Percentiles rank a stretch among this genome's conserved stretches.
Conservation (phyloP, 2,797 vertebrate genomes). For the Gadopsis bispinosus region DNA sequence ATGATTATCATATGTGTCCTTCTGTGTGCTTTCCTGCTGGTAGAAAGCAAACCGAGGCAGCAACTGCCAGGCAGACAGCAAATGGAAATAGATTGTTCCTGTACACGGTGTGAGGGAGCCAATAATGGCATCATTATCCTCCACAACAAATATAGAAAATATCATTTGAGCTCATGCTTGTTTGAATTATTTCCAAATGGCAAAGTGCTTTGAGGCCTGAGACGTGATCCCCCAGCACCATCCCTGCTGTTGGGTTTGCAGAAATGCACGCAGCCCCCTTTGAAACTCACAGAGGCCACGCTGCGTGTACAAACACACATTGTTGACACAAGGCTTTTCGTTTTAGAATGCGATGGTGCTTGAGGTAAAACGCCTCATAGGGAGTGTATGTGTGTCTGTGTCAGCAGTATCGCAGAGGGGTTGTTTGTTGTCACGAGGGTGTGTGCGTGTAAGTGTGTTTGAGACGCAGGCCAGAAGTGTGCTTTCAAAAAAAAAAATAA, state of each 20-base stretch:
- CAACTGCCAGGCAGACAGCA: slow-evolving; percentile 12
- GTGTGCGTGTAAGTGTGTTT: neutral
- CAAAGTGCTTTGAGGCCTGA: slow-evolving; percentile 59
- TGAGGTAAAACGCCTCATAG: slow-evolving; percentile 46
- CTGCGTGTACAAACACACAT: slow-evolving; percentile 26
- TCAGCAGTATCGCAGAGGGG: slow-evolving; percentile 5
- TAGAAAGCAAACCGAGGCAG: slow-evolving; percentile 2
- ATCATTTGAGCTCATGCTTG: slow-evolving; percentile 43
- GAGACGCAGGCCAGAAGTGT: neutral
- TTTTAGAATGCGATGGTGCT: slow-evolving; percentile 34
- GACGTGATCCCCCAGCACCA: slow-evolving; percentile 29
- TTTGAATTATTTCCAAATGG: slow-evolving; percentile 64
- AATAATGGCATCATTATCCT: slow-evolving; percentile 64
- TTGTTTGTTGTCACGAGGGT: slow-evolving; percentile 1
- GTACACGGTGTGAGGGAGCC: slow-evolving; percentile 38
- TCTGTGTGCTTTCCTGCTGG: slow-evolving; percentile 9
- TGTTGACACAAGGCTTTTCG: slow-evolving; percentile 40
- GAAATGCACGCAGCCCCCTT: slow-evolving; percentile 6
- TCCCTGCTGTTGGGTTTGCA: slow-evolving; percentile 14
- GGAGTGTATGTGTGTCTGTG: neutral
- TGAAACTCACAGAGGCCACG: slow-evolving; percentile 29
- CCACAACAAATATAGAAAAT: slow-evolving; percentile 58
- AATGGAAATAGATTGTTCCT: slow-evolving; percentile 43
- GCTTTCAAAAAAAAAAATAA: slow-evolving; percentile 22
- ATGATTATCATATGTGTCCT: slow-evolving; percentile 13